Evolutionary conservation across 1,140 invertebrate species (phyloP), one percentile per base, ranked within the genome.

Genomic region (Trachelipus rathkii): DNA sequence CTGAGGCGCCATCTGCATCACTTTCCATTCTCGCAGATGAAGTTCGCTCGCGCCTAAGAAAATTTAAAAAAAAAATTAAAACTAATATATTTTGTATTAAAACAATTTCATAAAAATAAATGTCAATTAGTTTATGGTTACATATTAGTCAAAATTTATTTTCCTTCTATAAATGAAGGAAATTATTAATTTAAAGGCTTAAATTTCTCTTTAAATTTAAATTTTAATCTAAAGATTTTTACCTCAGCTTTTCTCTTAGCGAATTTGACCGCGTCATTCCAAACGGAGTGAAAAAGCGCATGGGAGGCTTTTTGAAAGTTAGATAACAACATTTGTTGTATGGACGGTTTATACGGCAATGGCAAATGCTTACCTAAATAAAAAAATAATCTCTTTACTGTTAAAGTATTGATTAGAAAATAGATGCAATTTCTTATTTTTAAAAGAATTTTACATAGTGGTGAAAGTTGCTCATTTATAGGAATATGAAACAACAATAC

Each of bases 261-360:
- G 50, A 60, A 60, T 19, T 60, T 60, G 50, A 60, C 11, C 50
- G 1, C 2, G 11, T 19, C 19, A 13, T 60, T 2, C 11, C 50
- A 19, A 60, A 60, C 1, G 50, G 19, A 2, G 50, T 13, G 8
- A 60, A 19, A 8, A 60, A 60, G 8, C 50, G 50, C 50, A 60
- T 4, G 50, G 50, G 19, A 60, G 50, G 50, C 3, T 8, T 13
- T 15, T 13, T 13, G 19, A 60, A 19, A 60, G 50, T 33, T 33
- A 33, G 50, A 8, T 15, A 19, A 60, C 53, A 33, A 68, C 73
- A 75, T 44, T 75, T 75, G 60, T 53, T 60, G 73, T 75, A 75
- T 3, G 73, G 66, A 44, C 73, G 66, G 60, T 75, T 75, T 24
- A 75, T 53, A 9, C 73, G 50, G 43, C 73, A 75, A 60, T 75